Percentiles rank a stretch among this genome's conserved stretches.
These are phyloP conservation scores for Kradibia gibbosae DNA, from an alignment of 1,140 invertebrate species.

Conservation along the genomic window DNA sequence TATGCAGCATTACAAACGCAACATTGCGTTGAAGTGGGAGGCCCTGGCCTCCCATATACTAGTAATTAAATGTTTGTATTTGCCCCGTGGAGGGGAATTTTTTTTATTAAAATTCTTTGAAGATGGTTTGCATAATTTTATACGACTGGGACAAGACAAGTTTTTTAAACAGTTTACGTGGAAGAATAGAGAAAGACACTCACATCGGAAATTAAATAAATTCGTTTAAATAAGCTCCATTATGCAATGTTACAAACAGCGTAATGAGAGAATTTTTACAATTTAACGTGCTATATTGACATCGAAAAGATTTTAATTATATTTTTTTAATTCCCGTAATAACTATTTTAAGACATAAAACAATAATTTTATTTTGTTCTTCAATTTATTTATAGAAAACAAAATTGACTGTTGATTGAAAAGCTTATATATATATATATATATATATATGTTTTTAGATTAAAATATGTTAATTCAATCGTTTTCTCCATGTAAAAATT, in stretches of 20 bases:
- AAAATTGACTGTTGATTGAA: no score
- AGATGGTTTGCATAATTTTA: conserved; percentile 1
- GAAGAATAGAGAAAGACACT: neutral
- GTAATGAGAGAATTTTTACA: neutral
- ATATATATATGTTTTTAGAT: no score
- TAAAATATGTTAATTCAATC: no score
- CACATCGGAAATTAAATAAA: neutral
- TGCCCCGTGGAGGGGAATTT: conserved; percentile 5
- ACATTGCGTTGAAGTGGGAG: neutral
- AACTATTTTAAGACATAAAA: neutral
- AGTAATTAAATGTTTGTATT: conserved; percentile 14
- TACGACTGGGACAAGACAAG: neutral
- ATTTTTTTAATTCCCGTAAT: neutral
- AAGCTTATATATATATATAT: no score
- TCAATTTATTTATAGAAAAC: no score
- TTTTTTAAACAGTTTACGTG: neutral
- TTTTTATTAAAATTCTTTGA: conserved; percentile 27
- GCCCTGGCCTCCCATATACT: neutral
- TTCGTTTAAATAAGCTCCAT: neutral
- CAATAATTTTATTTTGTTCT: no score
- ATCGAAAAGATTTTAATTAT: no score
- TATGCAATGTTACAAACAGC: no score
- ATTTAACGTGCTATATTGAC: no score
- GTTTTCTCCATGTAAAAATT: no score
- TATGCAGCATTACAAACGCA: neutral